Base-by-base conservation (phyloP, 2,797 vertebrate genomes). In the Enteromius argenteus region DNA sequence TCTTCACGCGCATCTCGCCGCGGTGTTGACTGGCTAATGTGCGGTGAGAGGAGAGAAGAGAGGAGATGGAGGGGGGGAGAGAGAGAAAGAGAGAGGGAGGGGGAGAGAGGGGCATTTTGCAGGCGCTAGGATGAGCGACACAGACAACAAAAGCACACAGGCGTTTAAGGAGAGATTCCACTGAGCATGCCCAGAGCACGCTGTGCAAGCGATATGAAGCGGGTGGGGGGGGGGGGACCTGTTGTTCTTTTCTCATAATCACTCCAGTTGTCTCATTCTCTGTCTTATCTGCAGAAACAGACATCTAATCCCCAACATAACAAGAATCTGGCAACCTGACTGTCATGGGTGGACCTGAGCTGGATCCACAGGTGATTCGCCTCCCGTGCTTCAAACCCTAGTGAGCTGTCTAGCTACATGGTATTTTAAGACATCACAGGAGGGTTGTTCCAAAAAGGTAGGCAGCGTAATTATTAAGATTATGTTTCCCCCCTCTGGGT, bases 201-300 rank as follows among this genome's bases (percentile, higher is more conserved):
- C 74, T 81, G 79, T 84, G 87, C 67, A 56, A 73, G 86, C 4
- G 32, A 84, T 37, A 75, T 37, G 27, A 27, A 27, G 27, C 39
- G 68, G 66, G 74, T 2, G 74, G 35, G 53, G 64, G 51, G 49
- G 49, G 30, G 27, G 46, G 74, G 37, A 90, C 87, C 88, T 91
- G 89, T 90, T 90, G 86, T 90, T 87, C 88, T 71, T 83, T 37
- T 17, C 74, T 81, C 58, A 60, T 83, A 67, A 78, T 84, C 89
- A 87, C 83, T 87, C 68, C 72, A 80, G 81, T 88, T 87, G 51
- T 81, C 83, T 85, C 53, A 71, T 84, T 80, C 37, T 82, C 7
- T 56, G 21, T 78, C 85, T 91, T 90, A 91, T 90, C 91, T 87
- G 85, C 84, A 84, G 56, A 82, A 86, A 79, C 90, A 90, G 87